phyloP scores from a whole-genome alignment of 2,888 invertebrate species.

The Encarsia formosa region DNA sequence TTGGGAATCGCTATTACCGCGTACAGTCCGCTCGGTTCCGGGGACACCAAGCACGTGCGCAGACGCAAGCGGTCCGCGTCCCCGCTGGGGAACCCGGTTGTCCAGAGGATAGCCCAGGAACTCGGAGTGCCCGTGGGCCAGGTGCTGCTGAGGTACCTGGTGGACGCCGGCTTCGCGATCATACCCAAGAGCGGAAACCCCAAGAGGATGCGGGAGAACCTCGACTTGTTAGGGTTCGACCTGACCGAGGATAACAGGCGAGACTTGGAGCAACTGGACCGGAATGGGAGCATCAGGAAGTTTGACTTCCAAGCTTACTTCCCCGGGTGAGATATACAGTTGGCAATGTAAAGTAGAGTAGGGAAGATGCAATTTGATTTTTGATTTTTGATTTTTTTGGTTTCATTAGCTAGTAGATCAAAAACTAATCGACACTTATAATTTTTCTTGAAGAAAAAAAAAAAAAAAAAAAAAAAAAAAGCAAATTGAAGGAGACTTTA shows the following conservation, averaged over 20 bases:
- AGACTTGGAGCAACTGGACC: conserved; percentile 57
- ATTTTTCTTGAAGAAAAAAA: too few species aligned
- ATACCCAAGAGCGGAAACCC: conserved; percentile 76
- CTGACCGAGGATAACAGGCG: conserved; percentile 57
- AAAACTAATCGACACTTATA: too few species aligned
- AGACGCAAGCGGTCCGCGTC: conserved; percentile 51
- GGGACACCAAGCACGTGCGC: conserved; percentile 52
- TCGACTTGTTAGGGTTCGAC: conserved; percentile 64
- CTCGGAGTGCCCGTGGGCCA: conserved; percentile 66
- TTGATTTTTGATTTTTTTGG: too few species aligned
- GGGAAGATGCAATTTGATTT: too few species aligned
- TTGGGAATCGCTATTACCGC: conserved; percentile 65
- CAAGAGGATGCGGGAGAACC: conserved; percentile 65
- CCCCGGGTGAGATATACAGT: conserved; percentile 45
- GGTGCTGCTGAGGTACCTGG: conserved; percentile 65
- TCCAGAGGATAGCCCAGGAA: conserved; percentile 58
- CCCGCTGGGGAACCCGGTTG: conserved; percentile 59
- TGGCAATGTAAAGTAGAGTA: too few species aligned
- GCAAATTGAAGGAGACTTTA: too few species aligned
- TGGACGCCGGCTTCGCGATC: conserved; percentile 64
- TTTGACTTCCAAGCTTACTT: conserved; percentile 59
- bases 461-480: too few species aligned
- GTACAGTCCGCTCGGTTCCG: conserved; percentile 67
- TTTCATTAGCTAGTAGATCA: too few species aligned
- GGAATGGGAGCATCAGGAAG: conserved; percentile 61